phyloP scores from a whole-genome alignment of 64 coral and sea anemone genomes.

The Acropora tenuis region DNA sequence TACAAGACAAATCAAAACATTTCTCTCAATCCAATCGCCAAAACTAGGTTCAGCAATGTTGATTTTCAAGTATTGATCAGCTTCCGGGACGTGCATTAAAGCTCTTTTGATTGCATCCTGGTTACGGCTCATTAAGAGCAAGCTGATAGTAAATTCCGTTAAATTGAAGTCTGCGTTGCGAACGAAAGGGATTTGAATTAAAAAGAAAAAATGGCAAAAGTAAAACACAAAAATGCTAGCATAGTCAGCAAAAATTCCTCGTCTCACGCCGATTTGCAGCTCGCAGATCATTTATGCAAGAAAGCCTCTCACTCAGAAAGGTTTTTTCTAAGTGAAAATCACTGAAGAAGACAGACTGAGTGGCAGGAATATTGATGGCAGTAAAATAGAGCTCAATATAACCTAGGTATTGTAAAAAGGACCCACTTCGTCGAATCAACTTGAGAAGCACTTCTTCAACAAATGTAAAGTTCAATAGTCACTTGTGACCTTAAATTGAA shows the following conservation, averaged over 20 bases:
- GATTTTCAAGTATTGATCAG: neutral
- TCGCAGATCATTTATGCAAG: neutral
- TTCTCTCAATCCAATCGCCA: neutral
- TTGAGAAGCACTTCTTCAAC: neutral
- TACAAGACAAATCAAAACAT: neutral
- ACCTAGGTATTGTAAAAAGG: neutral
- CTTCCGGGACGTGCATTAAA: neutral
- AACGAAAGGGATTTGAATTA: neutral
- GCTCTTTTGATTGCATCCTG: neutral
- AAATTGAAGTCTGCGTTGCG: neutral
- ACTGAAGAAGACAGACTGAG: neutral
- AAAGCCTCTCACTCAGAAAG: neutral
- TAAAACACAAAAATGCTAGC: neutral
- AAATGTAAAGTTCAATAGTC: neutral
- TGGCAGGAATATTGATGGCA: neutral
- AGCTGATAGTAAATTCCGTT: neutral
- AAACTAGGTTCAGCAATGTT: neutral
- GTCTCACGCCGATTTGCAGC: neutral
- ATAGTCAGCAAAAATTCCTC: no score
- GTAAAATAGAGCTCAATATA: slow-evolving; percentile 24
- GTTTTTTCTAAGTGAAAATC: neutral
- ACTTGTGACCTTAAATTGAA: neutral
- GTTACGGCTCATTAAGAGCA: neutral
- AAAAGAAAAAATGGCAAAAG: neutral
- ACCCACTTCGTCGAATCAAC: neutral